phyloP scores from a whole-genome alignment of 2,113 vertebrate genomes.

The Protomyctophum bolini region DNA sequence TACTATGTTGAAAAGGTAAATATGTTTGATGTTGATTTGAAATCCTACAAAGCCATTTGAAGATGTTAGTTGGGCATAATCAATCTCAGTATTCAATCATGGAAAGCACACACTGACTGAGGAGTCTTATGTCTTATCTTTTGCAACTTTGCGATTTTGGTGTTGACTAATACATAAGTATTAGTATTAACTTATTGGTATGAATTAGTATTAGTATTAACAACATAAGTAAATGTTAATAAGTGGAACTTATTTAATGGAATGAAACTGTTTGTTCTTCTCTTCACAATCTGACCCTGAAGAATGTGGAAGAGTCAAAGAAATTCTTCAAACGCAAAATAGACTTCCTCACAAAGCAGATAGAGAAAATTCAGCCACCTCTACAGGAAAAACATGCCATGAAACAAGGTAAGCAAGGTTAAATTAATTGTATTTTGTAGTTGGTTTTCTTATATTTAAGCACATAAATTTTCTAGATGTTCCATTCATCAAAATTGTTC shows the following conservation, averaged over 20 bases:
- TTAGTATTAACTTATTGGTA: too few species aligned
- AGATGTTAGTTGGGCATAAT: not conserved
- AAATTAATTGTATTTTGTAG: not conserved
- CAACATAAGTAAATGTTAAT: not conserved
- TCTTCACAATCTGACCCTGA: constrained; percentile 14
- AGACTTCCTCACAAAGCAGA: constrained; percentile 93
- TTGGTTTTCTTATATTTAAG: not conserved
- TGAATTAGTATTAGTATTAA: too few species aligned
- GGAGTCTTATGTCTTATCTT: too few species aligned
- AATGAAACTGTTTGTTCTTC: not conserved
- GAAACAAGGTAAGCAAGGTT: constrained; percentile 85
- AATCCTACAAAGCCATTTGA: not conserved
- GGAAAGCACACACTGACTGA: too few species aligned
- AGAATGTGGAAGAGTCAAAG: constrained; percentile 86
- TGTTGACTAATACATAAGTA: not conserved
- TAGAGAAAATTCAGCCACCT: constrained; percentile 93
- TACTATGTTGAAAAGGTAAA: constrained; percentile 95
- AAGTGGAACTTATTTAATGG: not conserved
- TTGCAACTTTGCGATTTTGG: not conserved
- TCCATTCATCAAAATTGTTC: too few species aligned
- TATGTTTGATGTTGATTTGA: not conserved
- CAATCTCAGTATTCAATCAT: too few species aligned
- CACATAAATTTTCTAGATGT: not conserved
- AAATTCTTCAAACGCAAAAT: constrained; percentile 93
- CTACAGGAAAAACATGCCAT: constrained; percentile 91